These are phyloP conservation scores for Hylaea fasciaria DNA, from an alignment of 2,888 invertebrate species.

Conservation along the genomic window DNA sequence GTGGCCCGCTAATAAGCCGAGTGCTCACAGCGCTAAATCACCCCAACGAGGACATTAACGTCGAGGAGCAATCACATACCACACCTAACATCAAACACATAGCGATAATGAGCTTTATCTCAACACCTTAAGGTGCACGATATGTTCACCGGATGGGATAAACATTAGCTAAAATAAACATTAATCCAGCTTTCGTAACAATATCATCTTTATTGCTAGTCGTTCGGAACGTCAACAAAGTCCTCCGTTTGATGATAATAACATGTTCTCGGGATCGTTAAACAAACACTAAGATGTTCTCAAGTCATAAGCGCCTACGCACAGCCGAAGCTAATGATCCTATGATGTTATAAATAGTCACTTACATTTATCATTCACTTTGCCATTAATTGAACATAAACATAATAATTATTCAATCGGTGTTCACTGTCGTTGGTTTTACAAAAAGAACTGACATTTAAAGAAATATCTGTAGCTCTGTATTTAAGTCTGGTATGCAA, in stretches of 20 bases:
- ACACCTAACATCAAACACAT: constrained; percentile 8
- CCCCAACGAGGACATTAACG: constrained; percentile 34
- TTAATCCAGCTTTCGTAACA: constrained; percentile 27
- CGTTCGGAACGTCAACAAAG: constrained; percentile 19
- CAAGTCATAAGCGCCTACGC: neutral
- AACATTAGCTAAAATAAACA: constrained; percentile 33
- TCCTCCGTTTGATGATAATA: constrained; percentile 27
- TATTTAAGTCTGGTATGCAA: constrained; percentile 47
- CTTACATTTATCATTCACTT: too few species aligned
- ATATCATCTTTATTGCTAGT: constrained; percentile 34
- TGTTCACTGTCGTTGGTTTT: too few species aligned
- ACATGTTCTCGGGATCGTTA: constrained; percentile 26
- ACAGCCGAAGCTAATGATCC: neutral
- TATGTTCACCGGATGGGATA: neutral
- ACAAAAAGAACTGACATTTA: neutral
- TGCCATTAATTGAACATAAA: too few species aligned
- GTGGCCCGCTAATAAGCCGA: constrained; percentile 25
- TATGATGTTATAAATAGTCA: neutral
- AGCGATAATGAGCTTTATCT: constrained; percentile 14
- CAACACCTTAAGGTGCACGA: constrained; percentile 3
- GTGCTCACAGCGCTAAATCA: constrained; percentile 36
- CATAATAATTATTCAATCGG: too few species aligned
- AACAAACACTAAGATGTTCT: constrained; percentile 1
- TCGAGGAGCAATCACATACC: constrained; percentile 27
- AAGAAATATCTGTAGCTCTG: neutral